These are phyloP conservation scores for Elgaria multicarinata DNA, from an alignment of 2,113 vertebrate species.

Conservation along the genomic window DNA sequence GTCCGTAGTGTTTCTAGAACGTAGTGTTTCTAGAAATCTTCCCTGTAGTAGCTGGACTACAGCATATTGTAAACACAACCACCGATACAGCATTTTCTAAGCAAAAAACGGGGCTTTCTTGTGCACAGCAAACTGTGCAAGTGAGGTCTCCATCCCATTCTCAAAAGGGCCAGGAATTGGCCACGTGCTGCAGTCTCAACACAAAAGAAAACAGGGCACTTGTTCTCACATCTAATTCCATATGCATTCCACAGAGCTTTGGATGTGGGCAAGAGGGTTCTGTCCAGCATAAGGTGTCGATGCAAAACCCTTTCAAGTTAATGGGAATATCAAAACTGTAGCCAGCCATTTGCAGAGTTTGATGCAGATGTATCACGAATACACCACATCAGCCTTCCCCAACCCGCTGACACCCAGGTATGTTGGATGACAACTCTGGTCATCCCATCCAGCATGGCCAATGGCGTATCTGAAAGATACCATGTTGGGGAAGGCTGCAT, in stretches of 20 bases:
- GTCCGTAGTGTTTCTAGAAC: constrained; percentile 6
- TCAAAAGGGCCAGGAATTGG: not conserved
- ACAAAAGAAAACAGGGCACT: not conserved
- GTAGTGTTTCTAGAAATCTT: constrained; percentile 20
- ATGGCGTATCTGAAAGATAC: not conserved
- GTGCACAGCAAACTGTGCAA: not conserved
- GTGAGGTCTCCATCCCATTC: not conserved
- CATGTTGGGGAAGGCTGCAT: not conserved
- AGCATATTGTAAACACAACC: not conserved
- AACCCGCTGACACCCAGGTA: not conserved
- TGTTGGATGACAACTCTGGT: not conserved
- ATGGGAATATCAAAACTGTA: not conserved
- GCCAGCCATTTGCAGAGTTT: not conserved
- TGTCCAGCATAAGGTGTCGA: not conserved
- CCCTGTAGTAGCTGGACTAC: constrained; percentile 6
- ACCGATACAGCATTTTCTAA: not conserved
- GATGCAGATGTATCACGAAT: not conserved
- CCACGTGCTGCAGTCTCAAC: not conserved
- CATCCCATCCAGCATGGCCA: not conserved
- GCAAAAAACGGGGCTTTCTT: not conserved
- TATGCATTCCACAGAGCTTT: not conserved
- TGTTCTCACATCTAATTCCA: not conserved
- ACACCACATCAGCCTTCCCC: not conserved
- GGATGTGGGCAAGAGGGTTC: not conserved
- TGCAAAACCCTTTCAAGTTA: not conserved